phyloP scores from a whole-genome alignment of 2,797 vertebrate genomes.

The Scomberomorus guttatus region DNA sequence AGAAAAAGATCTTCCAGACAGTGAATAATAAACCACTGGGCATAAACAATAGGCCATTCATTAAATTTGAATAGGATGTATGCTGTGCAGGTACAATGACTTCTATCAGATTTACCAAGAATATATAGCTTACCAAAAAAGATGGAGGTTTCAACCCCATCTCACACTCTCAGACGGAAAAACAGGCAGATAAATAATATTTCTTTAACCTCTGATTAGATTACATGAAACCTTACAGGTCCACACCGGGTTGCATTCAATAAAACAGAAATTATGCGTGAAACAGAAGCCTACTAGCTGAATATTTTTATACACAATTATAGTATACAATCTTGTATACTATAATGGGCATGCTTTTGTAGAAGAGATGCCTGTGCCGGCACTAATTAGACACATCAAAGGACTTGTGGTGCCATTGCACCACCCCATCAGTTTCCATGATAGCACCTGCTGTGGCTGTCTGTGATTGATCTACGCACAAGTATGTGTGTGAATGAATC shows the following conservation, averaged over 20 bases:
- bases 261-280: neutral
- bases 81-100: neutral
- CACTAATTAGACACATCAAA: constrained; percentile 70
- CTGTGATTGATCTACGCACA: constrained; percentile 38
- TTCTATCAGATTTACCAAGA: constrained; percentile 2
- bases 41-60: constrained; percentile 4
- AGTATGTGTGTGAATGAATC: neutral
- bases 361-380: constrained; percentile 36
- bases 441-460: constrained; percentile 56
- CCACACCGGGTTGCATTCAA: neutral
- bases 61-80: neutral
- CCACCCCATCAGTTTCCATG: constrained; percentile 52
- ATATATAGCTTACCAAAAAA: neutral
- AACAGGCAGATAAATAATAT: neutral
- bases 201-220: neutral
- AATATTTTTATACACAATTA: neutral
- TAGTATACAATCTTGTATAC: neutral
- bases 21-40: constrained; percentile 18
- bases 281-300: neutral
- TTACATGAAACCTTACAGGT: neutral
- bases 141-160: neutral
- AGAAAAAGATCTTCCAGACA: constrained; percentile 1
- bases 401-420: constrained; percentile 26
- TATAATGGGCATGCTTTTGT: constrained; percentile 29
- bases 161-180: neutral